Percentiles rank a stretch among this genome's conserved stretches.
Evolutionary conservation across 2,113 vertebrate genomes (phyloP).

Genomic region (Cyanistes caeruleus): DNA sequence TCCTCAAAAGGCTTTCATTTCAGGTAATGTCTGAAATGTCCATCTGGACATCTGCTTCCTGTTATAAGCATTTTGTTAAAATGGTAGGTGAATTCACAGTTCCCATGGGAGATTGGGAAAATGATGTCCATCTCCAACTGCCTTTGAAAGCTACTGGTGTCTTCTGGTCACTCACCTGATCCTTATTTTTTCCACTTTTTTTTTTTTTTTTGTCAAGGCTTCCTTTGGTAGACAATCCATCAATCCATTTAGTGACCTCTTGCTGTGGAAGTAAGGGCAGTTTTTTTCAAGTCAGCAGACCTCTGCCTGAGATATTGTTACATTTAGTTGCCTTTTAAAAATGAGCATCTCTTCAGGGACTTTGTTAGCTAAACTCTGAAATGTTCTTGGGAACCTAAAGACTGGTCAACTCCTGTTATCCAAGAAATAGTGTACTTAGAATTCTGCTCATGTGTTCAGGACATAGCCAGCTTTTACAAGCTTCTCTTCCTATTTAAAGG

Average conservation of each 20-base stretch:
- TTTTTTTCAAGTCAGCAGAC: conserved; percentile 44
- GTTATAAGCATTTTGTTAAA: background rate
- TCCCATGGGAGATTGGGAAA: background rate
- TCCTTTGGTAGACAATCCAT: conserved; percentile 3
- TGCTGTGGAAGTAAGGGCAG: background rate
- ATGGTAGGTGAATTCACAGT: background rate
- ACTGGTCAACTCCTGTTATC: background rate
- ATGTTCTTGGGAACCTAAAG: background rate
- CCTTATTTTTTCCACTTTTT: background rate
- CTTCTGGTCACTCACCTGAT: background rate
- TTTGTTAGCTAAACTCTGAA: background rate
- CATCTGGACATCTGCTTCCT: background rate
- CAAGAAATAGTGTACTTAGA: background rate
- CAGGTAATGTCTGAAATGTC: background rate
- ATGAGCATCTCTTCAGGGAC: conserved; percentile 7
- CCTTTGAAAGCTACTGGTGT: background rate
- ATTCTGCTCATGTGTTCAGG: background rate
- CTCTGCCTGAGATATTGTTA: background rate
- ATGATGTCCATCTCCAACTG: background rate
- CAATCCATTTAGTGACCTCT: conserved; percentile 28
- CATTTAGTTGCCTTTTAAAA: conserved; percentile 17
- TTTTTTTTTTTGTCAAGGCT: background rate
- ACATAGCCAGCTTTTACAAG: background rate
- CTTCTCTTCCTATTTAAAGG: background rate
- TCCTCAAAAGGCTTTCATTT: background rate